phyloP scores from a whole-genome alignment of 2,888 invertebrate genomes.

The Beris morrisii region DNA sequence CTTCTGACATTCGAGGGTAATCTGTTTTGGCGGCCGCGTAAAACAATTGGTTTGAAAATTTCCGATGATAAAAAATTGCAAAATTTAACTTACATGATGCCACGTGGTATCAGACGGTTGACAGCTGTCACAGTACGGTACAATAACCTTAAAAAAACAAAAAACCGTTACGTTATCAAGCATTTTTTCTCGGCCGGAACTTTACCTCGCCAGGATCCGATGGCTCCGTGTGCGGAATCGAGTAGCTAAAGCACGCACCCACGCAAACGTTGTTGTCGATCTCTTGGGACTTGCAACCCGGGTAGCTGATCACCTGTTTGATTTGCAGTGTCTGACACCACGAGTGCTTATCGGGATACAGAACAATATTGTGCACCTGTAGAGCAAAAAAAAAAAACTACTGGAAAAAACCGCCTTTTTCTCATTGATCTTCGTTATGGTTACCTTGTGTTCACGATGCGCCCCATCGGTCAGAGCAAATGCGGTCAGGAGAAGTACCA shows the following conservation, averaged over 20 bases:
- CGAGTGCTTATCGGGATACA: slow-evolving; percentile 70
- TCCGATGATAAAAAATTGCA: not conserved
- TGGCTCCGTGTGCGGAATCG: slow-evolving; percentile 68
- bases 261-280: slow-evolving; percentile 73
- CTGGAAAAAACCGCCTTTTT: slow-evolving; percentile 47
- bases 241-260: slow-evolving; percentile 71
- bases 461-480: slow-evolving; percentile 7
- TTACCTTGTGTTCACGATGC: slow-evolving; percentile 37
- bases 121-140: slow-evolving; percentile 71
- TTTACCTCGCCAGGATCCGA: slow-evolving; percentile 67
- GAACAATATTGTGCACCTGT: slow-evolving; percentile 67
- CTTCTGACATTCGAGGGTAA: slow-evolving; percentile 62
- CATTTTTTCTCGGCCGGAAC: not conserved
- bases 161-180: too few species aligned
- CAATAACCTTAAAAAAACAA: slow-evolving; percentile 51
- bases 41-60: not conserved
- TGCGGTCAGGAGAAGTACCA: not conserved
- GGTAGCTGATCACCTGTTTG: slow-evolving; percentile 68
- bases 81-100: slow-evolving; percentile 61
- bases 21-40: slow-evolving; percentile 54
- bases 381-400: too few species aligned
- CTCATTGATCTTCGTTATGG: not conserved
- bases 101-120: slow-evolving; percentile 66
- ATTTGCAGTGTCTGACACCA: slow-evolving; percentile 72
- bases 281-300: slow-evolving; percentile 65